Percentiles rank a stretch among this genome's conserved stretches.
These are phyloP conservation scores for Oryctolagus cuniculus DNA, from an alignment of 2,113 vertebrate species.

Conservation along the genomic window DNA sequence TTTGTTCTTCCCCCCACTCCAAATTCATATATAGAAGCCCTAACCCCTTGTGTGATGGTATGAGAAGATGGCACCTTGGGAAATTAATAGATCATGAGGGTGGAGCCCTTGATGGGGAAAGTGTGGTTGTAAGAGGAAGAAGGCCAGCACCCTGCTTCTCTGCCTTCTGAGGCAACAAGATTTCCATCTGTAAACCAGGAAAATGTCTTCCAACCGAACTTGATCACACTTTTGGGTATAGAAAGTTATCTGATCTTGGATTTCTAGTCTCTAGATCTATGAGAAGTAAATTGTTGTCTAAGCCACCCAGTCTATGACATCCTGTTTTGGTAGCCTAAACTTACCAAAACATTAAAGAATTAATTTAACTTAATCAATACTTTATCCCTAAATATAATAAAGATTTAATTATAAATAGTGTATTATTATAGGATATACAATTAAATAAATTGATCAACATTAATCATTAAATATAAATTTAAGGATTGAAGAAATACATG, in stretches of 20 bases:
- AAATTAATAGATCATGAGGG: background rate
- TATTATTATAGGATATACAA: no score
- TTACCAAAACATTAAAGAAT: background rate
- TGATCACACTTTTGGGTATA: background rate
- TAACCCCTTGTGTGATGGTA: background rate
- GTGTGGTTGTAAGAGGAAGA: background rate
- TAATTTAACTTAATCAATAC: no score
- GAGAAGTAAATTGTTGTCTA: background rate
- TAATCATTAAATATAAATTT: no score
- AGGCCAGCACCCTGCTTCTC: background rate
- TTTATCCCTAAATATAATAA: no score
- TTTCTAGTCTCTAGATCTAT: background rate
- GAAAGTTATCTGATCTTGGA: no score
- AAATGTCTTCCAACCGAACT: background rate
- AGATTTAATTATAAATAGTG: no score
- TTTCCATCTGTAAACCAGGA: no score
- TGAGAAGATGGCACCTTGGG: no score
- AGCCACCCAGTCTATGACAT: background rate
- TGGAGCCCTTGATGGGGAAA: background rate
- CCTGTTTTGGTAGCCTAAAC: background rate
- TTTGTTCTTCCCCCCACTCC: no score
- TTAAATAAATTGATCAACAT: no score
- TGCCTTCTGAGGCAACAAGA: fast-evolving
- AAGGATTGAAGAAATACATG: background rate
- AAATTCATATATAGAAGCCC: background rate